Base-by-base conservation (phyloP, 2,888 invertebrate genomes). In the Calameuta idolon region DNA sequence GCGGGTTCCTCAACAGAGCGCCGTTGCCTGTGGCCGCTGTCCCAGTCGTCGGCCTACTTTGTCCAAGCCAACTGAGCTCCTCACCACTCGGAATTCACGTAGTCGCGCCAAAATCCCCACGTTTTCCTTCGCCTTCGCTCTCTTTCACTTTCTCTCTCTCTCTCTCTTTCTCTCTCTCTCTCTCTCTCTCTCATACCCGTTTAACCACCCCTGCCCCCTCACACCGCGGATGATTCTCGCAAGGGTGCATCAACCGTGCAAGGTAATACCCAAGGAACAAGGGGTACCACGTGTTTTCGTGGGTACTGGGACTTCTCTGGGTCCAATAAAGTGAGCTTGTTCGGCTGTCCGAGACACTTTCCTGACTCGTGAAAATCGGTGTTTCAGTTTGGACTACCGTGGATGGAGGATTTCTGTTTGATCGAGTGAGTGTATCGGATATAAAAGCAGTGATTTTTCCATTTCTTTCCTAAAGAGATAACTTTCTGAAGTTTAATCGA, bases 31-130 rank as follows among this genome's bases (percentile, higher is more conserved):
- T 89, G 87, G 89, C 89, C 90, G 90, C 89, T 88, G 91, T 90
- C 90, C 90, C 91, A 91, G 91, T 91, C 90, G 89, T 90, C 90
- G 90, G 89, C 90, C 90, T 90, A 90, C 90, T 90, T 90, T 89
- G 89, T 89, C 88, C 84, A 90, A 89, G 90, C 90, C 86, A 89
- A 89, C 89, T 89, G 87, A 85, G 85, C 71, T 75, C 80, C 69
- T 55, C 73, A 37, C 30, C 69, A 68, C 69, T 33, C 75, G 40
- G 68, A 30, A 23, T 37, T 15, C 75, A 37, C 68, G 40, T 23
- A 68, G 30, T 4, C 40, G 40, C 75, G 68, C 68, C 12, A 30
- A 34, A n/a, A 35, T 23, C 35, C 34, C 35, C 34, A 30, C 33
- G 33, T n/a, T 33, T 34, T 69, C 69, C 31, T 30, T 30, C 31